Base-by-base conservation (phyloP, 2,888 invertebrate species). In the Trichacis sp. region DNA sequence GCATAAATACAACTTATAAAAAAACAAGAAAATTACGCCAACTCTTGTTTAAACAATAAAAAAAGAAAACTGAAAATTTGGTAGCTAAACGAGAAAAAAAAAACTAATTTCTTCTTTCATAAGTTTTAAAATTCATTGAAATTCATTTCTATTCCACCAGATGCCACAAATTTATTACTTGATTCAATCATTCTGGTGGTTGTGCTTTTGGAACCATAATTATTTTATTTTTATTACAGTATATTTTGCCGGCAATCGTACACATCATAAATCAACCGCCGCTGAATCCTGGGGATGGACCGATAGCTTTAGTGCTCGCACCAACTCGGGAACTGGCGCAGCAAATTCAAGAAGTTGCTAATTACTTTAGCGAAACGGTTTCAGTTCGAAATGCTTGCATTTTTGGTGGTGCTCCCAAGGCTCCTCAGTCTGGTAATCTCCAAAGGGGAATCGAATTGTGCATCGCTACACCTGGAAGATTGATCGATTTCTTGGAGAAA, bases 351-450 rank as follows among this genome's bases (percentile, higher is more conserved):
- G 87, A 95, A 89, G 97, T 98, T 17, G 96, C 97, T 6, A 91
- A 89, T 72, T 95, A 96, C 79, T 98, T 97, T 86, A 97, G 97
- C 48, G 90, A 93, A 62, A 91, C 92, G 60, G 94, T 96, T 17
- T 90, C 92, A 75, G 93, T 97, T 29, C 88, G 94, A 40, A 96
- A 96, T 84, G 95, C 96, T 0, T 98, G 98, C 81, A 91, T 98
- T 38, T 99, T 98, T 84, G 98, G 98, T 43, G 98, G 98, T n/a
- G 97, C 98, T 1, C 96, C 97, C 0, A 98, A 97, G 84, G 96
- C 95, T 29, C 95, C 95, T 6, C 98, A 98, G 81, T 93, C 93
- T 0, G 87, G 92, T 56, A 92, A 93, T 79, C 85, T 95, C 58
- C 93, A 93, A 84, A 87, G 93, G 66, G 97, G 97, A 12, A 95